Evolutionary conservation across 2,797 vertebrate species (phyloP).

Genomic region (Tauraco hartlaubi): DNA sequence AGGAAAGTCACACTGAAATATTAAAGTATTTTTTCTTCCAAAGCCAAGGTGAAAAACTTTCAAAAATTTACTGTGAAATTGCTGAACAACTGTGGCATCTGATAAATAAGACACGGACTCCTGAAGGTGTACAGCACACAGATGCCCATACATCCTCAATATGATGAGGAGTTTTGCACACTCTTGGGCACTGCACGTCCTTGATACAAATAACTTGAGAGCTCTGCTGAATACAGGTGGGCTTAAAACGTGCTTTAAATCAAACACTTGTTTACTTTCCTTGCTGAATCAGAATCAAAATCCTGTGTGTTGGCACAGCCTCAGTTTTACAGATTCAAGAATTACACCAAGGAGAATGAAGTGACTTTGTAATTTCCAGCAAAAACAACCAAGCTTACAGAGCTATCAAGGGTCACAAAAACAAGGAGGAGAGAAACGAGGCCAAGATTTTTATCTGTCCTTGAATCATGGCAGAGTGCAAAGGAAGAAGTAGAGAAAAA

Average conservation of each 20-base stretch:
- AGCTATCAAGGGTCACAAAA: background rate
- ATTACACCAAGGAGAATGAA: background rate
- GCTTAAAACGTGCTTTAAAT: background rate
- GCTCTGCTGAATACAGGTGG: background rate
- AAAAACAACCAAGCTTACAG: background rate
- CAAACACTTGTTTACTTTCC: background rate
- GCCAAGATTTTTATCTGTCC: conserved; percentile 33
- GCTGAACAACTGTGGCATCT: background rate
- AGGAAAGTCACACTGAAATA: background rate
- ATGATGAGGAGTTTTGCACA: background rate
- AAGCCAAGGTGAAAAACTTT: background rate
- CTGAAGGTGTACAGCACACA: background rate
- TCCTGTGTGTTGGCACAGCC: background rate
- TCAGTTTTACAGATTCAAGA: background rate
- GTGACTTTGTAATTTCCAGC: background rate
- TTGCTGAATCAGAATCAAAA: background rate
- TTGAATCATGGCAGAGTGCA: background rate
- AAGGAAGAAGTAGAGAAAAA: background rate
- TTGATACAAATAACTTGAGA: background rate
- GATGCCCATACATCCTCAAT: background rate
- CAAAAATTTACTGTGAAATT: background rate
- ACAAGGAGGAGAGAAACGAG: background rate
- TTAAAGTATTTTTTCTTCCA: background rate
- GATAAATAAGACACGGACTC: background rate
- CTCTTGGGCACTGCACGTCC: background rate